A percentile compares a stretch with the other conserved stretches of the same genome.
Evolutionary conservation across 2,888 invertebrate genomes (phyloP).

Genomic region (Apoda limacodes): DNA sequence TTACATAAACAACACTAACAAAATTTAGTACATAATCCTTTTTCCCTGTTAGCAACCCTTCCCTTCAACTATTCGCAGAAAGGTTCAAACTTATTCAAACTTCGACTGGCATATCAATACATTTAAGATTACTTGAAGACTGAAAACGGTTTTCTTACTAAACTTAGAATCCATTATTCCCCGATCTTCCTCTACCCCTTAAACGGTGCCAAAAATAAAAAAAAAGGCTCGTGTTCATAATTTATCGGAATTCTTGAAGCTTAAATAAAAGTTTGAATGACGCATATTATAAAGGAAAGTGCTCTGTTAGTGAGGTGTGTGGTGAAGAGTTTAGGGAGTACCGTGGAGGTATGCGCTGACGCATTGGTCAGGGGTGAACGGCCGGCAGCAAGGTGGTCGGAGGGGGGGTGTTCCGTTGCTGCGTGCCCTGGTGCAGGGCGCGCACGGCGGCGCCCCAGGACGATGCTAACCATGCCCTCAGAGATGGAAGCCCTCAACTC

Average conservation of each 20-base stretch:
- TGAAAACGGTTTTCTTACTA: too few species aligned
- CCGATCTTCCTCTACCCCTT: too few species aligned
- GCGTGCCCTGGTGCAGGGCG: slow-evolving; percentile 84
- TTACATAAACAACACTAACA: too few species aligned
- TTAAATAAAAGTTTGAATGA: slow-evolving; percentile 19
- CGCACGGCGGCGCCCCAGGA: slow-evolving; percentile 75
- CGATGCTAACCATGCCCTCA: slow-evolving; percentile 64
- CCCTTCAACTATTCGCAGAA: too few species aligned
- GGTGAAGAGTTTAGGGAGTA: slow-evolving; percentile 29
- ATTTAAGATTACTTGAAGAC: too few species aligned
- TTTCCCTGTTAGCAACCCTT: too few species aligned
- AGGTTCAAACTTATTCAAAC: too few species aligned
- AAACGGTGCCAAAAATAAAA: too few species aligned
- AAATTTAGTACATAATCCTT: too few species aligned
- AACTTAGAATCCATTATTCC: too few species aligned
- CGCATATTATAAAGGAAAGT: slow-evolving; percentile 17
- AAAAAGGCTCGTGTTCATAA: slow-evolving; percentile 8
- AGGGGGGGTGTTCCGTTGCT: slow-evolving; percentile 84
- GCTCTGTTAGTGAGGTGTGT: slow-evolving; percentile 23
- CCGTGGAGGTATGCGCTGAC: slow-evolving; percentile 54
- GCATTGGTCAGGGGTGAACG: slow-evolving; percentile 51
- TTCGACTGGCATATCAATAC: too few species aligned
- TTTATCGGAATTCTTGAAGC: slow-evolving; percentile 12
- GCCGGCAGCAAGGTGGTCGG: slow-evolving; percentile 76
- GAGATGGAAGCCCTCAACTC: slow-evolving; percentile 54